Conservation (phyloP, 2,113 vertebrate genomes). For the Cettia cetti region DNA sequence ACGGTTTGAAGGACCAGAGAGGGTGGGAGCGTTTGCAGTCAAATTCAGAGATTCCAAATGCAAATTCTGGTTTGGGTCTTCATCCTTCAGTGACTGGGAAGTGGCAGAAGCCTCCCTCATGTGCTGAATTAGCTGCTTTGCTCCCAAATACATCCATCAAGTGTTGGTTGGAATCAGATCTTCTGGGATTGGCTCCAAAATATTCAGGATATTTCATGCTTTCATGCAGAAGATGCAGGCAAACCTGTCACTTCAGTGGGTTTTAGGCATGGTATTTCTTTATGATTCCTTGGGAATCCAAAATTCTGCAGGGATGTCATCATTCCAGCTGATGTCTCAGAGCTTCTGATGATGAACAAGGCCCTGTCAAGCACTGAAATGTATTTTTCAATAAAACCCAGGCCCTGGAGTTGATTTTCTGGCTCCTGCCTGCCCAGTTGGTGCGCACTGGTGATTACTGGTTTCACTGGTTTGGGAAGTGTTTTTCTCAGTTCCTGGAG, state of each 20-base stretch:
- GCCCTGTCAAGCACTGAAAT: background rate
- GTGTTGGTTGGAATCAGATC: background rate
- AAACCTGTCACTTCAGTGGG: accelerated
- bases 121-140: background rate
- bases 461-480: background rate
- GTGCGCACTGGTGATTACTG: accelerated
- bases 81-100: background rate
- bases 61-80: background rate
- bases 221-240: background rate
- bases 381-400: background rate
- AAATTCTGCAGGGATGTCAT: background rate
- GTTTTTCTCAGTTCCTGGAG: background rate
- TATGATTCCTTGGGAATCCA: background rate
- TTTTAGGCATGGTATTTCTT: background rate
- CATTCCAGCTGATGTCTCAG: background rate
- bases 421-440: background rate
- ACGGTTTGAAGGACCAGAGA: background rate
- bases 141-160: background rate
- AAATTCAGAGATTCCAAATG: background rate
- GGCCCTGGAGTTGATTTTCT: background rate
- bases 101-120: accelerated
- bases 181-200: background rate
- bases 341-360: background rate
- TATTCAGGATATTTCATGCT: background rate
- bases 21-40: background rate